A percentile compares a stretch with the other conserved stretches of the same genome.
These are phyloP conservation scores for Lutjanus campechanus DNA, from an alignment of 2,797 vertebrate genomes.

Conservation along the genomic window DNA sequence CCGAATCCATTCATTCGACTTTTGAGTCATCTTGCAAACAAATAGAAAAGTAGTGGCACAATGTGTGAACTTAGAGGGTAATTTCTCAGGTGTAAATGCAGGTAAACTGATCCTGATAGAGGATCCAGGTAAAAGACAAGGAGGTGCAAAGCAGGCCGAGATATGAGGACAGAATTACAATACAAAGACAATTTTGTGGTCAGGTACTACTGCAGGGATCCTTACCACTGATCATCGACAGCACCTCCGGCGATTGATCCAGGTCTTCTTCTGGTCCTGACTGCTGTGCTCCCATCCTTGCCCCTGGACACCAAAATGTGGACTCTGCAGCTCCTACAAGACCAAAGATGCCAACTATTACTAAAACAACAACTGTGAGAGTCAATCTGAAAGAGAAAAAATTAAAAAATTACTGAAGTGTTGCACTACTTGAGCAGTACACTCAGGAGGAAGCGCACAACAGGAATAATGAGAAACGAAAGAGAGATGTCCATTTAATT, in stretches of 20 bases:
- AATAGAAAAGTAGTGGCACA: neutral
- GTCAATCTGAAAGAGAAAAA: neutral
- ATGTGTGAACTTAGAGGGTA: neutral
- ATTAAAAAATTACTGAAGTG: neutral
- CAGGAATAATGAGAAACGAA: conserved; percentile 44
- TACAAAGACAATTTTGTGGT: too few species aligned
- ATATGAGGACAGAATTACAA: too few species aligned
- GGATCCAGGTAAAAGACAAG: neutral
- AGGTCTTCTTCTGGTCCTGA: conserved; percentile 39
- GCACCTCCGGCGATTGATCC: conserved; percentile 50
- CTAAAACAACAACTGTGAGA: neutral
- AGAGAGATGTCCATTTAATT: conserved; percentile 55
- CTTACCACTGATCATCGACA: conserved; percentile 52
- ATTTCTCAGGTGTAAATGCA: neutral
- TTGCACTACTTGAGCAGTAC: neutral
- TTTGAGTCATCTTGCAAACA: neutral
- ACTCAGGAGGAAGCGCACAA: conserved; percentile 22
- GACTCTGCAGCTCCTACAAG: conserved; percentile 23
- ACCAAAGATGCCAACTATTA: conserved; percentile 27
- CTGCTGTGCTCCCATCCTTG: conserved; percentile 56
- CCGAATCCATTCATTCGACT: neutral
- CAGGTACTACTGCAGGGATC: neutral
- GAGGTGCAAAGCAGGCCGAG: neutral
- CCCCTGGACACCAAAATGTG: conserved; percentile 40
- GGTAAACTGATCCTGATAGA: neutral